Evolutionary conservation across 2,888 invertebrate genomes (phyloP), one percentile per base, ranked within the genome.

Genomic region (Shargacucullia verbasci): DNA sequence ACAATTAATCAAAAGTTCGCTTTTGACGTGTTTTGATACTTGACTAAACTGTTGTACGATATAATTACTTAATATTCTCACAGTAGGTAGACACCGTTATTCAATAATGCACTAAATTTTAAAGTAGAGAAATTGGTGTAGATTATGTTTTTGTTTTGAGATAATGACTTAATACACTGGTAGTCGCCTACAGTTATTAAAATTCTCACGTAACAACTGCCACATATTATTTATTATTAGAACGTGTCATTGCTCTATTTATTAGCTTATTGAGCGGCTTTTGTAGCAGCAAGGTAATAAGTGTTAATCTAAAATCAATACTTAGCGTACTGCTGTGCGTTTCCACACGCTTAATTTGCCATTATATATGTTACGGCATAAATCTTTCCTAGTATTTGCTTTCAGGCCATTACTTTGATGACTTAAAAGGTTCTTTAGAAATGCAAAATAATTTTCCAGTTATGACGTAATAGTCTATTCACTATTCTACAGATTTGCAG

Each of bases 401-500:
- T 70, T 12, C 52, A 71, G 8, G 39, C 58, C 71, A 70, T 80
- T 79, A 73, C 61, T 73, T 61, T 49, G 50, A 53, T 53, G 8
- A 55, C 49, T 33, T 65, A 58, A 67, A 58, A 65, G 58, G 45
- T 46, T 66, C 66, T 67, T 71, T 65, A 49, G 35, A 53, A 53
- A 65, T 53, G 48, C 33, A 71, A 71, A 67, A 53, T 53, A 41
- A 25, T 44, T 65, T 71, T 34, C 35, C 52, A 49, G 58, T 46
- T 65, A 39, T 53, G 53, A 58, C 35, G 70, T 58, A n/a, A 52
- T 39, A 53, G 10, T 39, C 29, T 55, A 38, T 70, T 59, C 53
- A 53, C 55, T 57, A 40, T 46, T 73, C 95, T 95, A 55, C 95
- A 97, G 97, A 94, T 97, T 97, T 93, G 97, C 97, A 91, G 97